phyloP scores from a whole-genome alignment of 2,888 invertebrate species.

The Psylliodes chrysocephalus region DNA sequence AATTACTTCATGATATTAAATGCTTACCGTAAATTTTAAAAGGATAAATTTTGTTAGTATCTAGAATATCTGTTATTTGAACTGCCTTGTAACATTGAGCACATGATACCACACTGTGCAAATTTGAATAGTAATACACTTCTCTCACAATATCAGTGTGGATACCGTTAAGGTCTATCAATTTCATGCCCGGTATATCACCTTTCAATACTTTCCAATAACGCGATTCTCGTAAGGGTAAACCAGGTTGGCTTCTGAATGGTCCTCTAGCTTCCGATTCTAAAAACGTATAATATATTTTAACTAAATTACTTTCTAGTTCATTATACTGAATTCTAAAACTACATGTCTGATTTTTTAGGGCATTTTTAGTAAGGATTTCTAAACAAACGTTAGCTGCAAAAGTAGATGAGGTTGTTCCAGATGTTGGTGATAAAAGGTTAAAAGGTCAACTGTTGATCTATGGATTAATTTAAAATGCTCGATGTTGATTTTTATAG shows the following conservation, averaged over 20 bases:
- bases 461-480: no score
- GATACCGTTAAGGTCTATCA: slow-evolving; percentile 44
- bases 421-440: no score
- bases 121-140: slow-evolving; percentile 73
- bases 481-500: no score
- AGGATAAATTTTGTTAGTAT: slow-evolving; percentile 38
- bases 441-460: no score
- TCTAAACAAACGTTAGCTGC: no score
- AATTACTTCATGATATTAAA: no score
- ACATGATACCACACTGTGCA: slow-evolving; percentile 76
- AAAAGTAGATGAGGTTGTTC: no score
- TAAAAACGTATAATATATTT: slow-evolving; percentile 22
- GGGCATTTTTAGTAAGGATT: no score
- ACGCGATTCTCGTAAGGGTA: slow-evolving; percentile 69
- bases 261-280: slow-evolving; percentile 73
- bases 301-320: neutral
- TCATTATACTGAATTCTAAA: no score
- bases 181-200: slow-evolving; percentile 50
- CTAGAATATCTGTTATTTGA: slow-evolving; percentile 68
- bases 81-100: slow-evolving; percentile 65
- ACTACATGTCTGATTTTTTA: no score
- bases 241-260: slow-evolving; percentile 75
- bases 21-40: slow-evolving; percentile 64
- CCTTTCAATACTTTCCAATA: slow-evolving; percentile 64
- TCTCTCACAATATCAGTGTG: slow-evolving; percentile 67